phyloP scores from a whole-genome alignment of 2,113 vertebrate species.

The Arenaria interpres region DNA sequence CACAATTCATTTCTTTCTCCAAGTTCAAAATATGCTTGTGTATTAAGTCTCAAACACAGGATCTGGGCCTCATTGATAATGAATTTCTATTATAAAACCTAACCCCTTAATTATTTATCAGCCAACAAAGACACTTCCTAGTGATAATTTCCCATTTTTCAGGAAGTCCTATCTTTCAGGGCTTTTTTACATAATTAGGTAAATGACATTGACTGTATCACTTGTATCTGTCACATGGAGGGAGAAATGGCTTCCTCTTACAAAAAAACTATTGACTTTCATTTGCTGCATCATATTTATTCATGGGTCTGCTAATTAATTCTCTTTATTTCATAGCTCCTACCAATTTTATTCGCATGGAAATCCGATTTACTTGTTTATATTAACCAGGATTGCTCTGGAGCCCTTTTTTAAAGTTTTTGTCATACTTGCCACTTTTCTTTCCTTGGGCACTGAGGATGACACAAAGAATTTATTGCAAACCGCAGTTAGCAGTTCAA shows the following conservation, averaged over 20 bases:
- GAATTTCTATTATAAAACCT: not conserved
- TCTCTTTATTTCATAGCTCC: constrained; percentile 12
- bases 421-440: not conserved
- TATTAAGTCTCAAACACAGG: not conserved
- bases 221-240: not conserved
- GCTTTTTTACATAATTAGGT: not conserved
- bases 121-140: not conserved
- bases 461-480: not conserved
- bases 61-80: not conserved
- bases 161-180: constrained; percentile 1
- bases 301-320: constrained; percentile 32
- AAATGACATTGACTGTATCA: not conserved
- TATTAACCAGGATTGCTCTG: not conserved
- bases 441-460: not conserved
- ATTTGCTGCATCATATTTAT: constrained; percentile 34
- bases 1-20: not conserved
- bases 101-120: constrained; percentile 12
- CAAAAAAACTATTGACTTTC: not conserved
- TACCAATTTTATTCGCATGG: not conserved
- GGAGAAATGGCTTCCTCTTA: not conserved
- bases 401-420: not conserved
- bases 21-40: not conserved
- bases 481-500: constrained; percentile 3
- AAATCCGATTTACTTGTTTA: constrained; percentile 21
- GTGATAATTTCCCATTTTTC: constrained; percentile 19